Base-by-base conservation (phyloP, 2,113 vertebrate species). In the Callipepla californica region DNA sequence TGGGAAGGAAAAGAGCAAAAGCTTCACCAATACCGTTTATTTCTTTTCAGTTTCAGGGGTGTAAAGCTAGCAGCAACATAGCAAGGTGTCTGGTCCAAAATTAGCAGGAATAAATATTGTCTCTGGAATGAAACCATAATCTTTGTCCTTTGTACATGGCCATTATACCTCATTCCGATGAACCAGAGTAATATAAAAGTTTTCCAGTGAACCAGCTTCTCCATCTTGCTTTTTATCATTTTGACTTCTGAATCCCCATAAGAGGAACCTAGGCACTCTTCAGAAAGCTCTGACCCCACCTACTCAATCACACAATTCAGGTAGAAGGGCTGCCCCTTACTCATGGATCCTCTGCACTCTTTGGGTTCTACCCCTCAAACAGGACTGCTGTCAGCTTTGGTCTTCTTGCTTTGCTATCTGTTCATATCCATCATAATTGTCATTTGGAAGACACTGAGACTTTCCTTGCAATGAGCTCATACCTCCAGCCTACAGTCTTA, bases 41-140 rank as follows among this genome's bases (percentile, higher is more conserved):
- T 58, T 85, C 32, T 68, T 66, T 86, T 57, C 57, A 42, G 21
- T 84, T 84, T 42, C 36, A 58, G 22, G 84, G 42, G 61, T 81
- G 74, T 58, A 76, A 93, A 92, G 78, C 21, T 66, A 59, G 38
- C 63, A 92, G 32, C 59, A 94, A 77, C 62, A 82, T 50, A 87
- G 50, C 78, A 76, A 66, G 23, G 67, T 40, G 42, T 53, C 80
- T 45, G 19, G 22, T 50, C 50, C 26, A 55, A 32, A 80, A 77
- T 61, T 30, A 70, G 42, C 30, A 63, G 67, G 45, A 89, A 42
- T 59, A 79, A 50, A 15, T 93, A 2, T 0, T 76, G 47, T 78
- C 38, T 68, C 26, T 42, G 44, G 45, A 85, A 77, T 9, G 40
- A 82, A 89, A 78, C 36, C 21, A 36, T 25, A 51, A 59, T 51